phyloP scores from a whole-genome alignment of 2,113 vertebrate species.

The Notothenia coriiceps region DNA sequence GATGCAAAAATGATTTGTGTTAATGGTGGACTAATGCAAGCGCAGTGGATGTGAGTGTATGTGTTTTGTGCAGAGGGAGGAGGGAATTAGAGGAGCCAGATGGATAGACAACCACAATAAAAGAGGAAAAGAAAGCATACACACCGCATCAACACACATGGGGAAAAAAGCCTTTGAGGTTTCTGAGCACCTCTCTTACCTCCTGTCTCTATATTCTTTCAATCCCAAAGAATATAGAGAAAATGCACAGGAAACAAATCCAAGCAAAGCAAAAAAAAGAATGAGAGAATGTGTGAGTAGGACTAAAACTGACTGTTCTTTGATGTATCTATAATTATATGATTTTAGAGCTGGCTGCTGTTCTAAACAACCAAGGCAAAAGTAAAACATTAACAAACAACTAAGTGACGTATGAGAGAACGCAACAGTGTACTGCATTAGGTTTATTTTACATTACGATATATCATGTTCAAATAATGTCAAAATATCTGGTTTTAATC shows the following conservation, averaged over 20 bases:
- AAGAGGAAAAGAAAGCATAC: constrained; percentile 50
- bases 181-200: constrained; percentile 64
- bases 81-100: constrained; percentile 63
- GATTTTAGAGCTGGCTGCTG: not conserved
- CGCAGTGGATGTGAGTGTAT: constrained; percentile 29
- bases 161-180: constrained; percentile 67
- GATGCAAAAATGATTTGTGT: constrained; percentile 78
- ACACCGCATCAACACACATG: constrained; percentile 25
- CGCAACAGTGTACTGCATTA: not conserved
- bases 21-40: constrained; percentile 80
- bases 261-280: constrained; percentile 16
- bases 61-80: constrained; percentile 36
- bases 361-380: not conserved
- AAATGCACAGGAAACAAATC: constrained; percentile 9
- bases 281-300: not conserved
- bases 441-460: too few relatives aligned
- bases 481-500: not conserved
- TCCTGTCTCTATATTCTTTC: constrained; percentile 15
- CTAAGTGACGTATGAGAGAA: not conserved
- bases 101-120: constrained; percentile 70
- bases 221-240: constrained; percentile 10
- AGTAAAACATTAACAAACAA: not conserved
- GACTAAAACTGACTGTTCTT: not conserved
- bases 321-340: not conserved
- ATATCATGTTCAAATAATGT: too few relatives aligned